These are phyloP conservation scores for Semicossyphus pulcher DNA, from an alignment of 2,113 vertebrate genomes.

Conservation along the genomic window DNA sequence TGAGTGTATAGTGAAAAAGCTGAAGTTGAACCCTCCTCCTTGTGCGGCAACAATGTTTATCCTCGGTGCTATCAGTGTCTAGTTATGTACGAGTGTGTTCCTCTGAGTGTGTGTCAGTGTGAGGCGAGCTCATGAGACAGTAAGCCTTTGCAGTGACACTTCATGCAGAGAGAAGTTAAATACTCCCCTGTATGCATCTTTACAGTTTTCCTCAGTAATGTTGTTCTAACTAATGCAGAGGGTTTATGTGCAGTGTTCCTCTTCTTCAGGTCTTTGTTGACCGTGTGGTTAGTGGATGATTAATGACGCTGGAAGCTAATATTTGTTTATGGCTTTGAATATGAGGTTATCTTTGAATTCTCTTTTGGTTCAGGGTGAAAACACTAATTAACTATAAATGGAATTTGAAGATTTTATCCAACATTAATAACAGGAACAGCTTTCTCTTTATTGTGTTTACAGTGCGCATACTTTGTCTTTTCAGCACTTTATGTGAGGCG, in stretches of 20 bases:
- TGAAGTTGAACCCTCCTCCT: background rate
- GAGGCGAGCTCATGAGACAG: conserved; percentile 52
- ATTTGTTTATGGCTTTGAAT: conserved; percentile 25
- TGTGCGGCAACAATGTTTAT: conserved; percentile 19
- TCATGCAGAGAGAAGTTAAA: conserved; percentile 55
- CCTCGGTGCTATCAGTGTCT: conserved; percentile 29
- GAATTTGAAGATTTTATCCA: conserved; percentile 24
- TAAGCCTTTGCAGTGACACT: conserved; percentile 58
- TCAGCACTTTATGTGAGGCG: background rate
- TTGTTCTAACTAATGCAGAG: conserved; percentile 32
- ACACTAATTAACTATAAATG: conserved; percentile 30
- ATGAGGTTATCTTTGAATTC: conserved; percentile 27
- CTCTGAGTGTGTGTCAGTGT: conserved; percentile 37
- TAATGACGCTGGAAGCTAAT: conserved; percentile 45
- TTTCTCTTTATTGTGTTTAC: conserved; percentile 2
- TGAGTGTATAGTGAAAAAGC: background rate
- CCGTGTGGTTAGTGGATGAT: conserved; percentile 35
- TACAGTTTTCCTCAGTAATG: conserved; percentile 35
- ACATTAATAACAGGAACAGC: background rate
- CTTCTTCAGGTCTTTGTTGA: conserved; percentile 43
- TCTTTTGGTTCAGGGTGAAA: conserved; percentile 19
- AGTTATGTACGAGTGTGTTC: conserved; percentile 28
- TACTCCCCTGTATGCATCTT: conserved; percentile 43
- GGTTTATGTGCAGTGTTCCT: conserved; percentile 27
- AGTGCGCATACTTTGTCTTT: conserved; percentile 9